A percentile compares a stretch with the other conserved stretches of the same genome.
Evolutionary conservation across 2,888 invertebrate genomes (phyloP).

Genomic region (Orgyia antiqua): DNA sequence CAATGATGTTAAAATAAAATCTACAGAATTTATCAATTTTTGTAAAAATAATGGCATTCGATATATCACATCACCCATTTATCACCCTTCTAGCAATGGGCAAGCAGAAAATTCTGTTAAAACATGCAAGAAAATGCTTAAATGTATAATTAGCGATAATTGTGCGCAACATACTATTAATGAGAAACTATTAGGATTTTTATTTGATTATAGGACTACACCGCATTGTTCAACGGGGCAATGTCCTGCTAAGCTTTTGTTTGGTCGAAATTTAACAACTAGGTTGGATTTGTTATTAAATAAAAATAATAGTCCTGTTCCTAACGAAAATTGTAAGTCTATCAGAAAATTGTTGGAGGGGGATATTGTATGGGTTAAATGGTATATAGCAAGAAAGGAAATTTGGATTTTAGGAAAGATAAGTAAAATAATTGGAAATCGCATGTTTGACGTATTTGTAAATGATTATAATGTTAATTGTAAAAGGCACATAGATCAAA

Average conservation of each 20-base stretch:
- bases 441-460: neutral
- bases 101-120: no score
- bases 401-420: neutral
- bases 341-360: no score
- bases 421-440: neutral
- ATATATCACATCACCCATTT: neutral
- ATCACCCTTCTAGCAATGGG: neutral
- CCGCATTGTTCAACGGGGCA: no score
- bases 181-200: no score
- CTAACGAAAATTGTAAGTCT: neutral
- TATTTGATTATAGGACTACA: no score
- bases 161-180: neutral
- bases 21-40: no score
- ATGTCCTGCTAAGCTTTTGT: neutral
- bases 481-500: no score
- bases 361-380: neutral
- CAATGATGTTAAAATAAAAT: neutral
- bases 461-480: no score
- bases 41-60: neutral
- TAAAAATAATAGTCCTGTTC: neutral
- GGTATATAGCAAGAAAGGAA: neutral
- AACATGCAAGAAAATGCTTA: conserved; percentile 1
- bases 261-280: neutral
- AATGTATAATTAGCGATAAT: neutral
- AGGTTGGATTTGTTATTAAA: neutral